phyloP scores from a whole-genome alignment of 2,797 vertebrate genomes.

The Pangasius sanitwongsei region DNA sequence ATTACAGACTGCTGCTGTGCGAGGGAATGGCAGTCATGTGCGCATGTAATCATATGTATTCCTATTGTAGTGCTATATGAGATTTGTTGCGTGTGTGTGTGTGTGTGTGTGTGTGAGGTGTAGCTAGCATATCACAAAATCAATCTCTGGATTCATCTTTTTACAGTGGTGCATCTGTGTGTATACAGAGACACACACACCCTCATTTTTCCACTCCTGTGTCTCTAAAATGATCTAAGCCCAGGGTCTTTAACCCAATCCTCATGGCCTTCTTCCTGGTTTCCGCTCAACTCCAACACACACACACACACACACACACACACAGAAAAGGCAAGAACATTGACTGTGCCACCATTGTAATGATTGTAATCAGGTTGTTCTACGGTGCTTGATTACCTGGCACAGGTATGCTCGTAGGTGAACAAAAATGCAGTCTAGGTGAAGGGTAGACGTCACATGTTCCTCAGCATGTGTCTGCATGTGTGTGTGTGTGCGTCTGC shows the following conservation, averaged over 20 bases:
- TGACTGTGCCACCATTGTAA: neutral
- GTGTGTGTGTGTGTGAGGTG: conserved; percentile 13
- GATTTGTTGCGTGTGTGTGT: conserved; percentile 7
- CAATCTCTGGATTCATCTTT: conserved; percentile 12
- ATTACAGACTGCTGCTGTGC: conserved; percentile 67
- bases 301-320: neutral
- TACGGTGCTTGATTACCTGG: conserved; percentile 6
- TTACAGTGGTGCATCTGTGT: conserved; percentile 7
- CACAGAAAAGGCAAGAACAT: neutral
- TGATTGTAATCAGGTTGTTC: neutral
- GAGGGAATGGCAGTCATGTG: conserved; percentile 56
- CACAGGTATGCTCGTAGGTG: conserved; percentile 11
- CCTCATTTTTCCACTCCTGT: conserved; percentile 16
- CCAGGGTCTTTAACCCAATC: conserved; percentile 1
- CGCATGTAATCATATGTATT: conserved; percentile 17
- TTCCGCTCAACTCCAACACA: neutral
- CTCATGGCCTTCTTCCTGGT: conserved; percentile 20
- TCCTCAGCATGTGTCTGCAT: neutral
- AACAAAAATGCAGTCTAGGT: neutral
- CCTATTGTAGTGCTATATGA: neutral
- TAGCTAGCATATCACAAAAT: neutral
- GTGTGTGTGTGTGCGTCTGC: neutral
- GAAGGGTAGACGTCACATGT: no score
- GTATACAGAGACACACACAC: neutral
- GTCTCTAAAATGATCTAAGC: conserved; percentile 24